Evolutionary conservation across 1,140 invertebrate species (phyloP), one percentile per base, ranked within the genome.

Genomic region (Cardiocondyla obscurior): DNA sequence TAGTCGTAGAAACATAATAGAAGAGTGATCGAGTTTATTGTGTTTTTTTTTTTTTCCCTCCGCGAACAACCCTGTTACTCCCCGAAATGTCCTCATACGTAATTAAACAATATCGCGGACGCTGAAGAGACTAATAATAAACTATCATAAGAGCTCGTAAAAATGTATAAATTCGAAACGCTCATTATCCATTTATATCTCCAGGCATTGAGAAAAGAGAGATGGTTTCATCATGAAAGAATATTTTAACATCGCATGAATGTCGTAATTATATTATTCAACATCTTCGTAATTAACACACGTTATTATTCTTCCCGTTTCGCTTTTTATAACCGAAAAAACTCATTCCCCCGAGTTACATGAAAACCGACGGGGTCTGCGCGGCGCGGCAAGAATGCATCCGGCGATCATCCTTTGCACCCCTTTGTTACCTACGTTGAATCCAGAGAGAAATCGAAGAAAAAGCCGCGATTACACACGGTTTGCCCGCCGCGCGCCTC

Each of bases 381-480:
- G 42, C 65, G 33, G 49, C 44, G 12, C 16, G 57, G 7, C 12
- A 42, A 28, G 12, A 72, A 60, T 72, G 49, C 36, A 70, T 6
- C 36, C 22, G 22, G 6, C 36, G 33, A 62, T 1, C 33, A 62
- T 1, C 33, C 44, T 77, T 77, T 67, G 30, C 46, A 53, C 33
- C 25, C 60, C 12, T 42, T 57, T n/a, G 46, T 42, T 33, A 30
- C 19, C n/a, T 0, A 28, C 22, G 10, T n/a, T 44, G 33, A 33
- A 8, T 65, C 22, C 30, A 22, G n/a, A 10, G 16, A 42, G 46
- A 53, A 69, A 69, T n/a, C 62, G 62, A 53, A 36, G 30, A 76
- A 53, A 51, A 81, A 57, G 44, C 30, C 36, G 5, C 42, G 76
- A 69, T 85, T 60, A 62, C 73, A 62, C 73, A 81, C 67, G 39